Percentiles rank a stretch among this genome's conserved stretches.
Conservation (phyloP, 2,888 invertebrate genomes). For the Hemithea aestivaria region DNA sequence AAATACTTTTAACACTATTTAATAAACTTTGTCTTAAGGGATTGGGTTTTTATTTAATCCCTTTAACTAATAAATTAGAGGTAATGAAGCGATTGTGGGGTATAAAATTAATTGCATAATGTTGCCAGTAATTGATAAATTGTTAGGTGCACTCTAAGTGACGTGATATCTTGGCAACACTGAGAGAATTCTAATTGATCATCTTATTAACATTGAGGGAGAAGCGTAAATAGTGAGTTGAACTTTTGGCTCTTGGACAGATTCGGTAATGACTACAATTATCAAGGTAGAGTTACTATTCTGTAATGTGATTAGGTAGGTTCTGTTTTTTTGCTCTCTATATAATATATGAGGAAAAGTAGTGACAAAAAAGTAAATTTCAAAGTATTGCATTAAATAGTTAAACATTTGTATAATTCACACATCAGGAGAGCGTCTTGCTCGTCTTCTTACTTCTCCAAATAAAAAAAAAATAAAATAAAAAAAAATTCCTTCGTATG, state of each 20-base stretch:
- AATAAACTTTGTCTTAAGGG: conserved; percentile 52
- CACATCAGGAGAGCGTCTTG: too few relatives aligned
- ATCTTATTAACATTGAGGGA: conserved; percentile 3
- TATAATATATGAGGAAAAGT: too few relatives aligned
- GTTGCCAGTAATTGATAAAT: conserved; percentile 10
- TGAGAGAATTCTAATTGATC: conserved; percentile 4
- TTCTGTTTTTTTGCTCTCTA: too few relatives aligned
- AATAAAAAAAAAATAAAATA: too few relatives aligned
- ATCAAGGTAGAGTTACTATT: background rate
- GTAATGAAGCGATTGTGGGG: conserved; percentile 10
- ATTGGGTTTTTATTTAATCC: conserved; percentile 30
- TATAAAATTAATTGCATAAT: conserved; percentile 12
- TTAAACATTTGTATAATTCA: too few relatives aligned
- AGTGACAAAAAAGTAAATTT: too few relatives aligned
- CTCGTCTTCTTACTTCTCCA: too few relatives aligned
- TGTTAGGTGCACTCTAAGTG: conserved; percentile 9
- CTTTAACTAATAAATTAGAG: conserved; percentile 1
- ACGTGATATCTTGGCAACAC: conserved; percentile 9
- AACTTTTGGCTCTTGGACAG: conserved; percentile 3
- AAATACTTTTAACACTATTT: conserved; percentile 49
- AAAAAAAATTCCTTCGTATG: too few relatives aligned
- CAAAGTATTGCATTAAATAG: too few relatives aligned
- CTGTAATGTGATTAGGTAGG: too few relatives aligned
- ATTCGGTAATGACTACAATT: background rate
- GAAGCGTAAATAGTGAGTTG: background rate